phyloP scores from a whole-genome alignment of 53 echinoderm and acorn worm genomes.

The Temnopleurus reevesii region DNA sequence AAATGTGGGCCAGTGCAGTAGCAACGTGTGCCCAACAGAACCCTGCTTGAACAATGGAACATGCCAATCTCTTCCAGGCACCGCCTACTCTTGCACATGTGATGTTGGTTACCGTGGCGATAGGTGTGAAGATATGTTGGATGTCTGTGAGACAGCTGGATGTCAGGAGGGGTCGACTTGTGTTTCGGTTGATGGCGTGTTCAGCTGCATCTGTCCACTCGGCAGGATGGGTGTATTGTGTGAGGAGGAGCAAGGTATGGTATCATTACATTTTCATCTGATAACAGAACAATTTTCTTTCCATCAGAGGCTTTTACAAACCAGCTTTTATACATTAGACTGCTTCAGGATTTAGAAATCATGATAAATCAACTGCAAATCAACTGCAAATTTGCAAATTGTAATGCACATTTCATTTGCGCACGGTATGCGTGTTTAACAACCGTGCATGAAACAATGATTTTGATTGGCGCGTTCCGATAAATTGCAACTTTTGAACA shows the following conservation, averaged over 20 bases:
- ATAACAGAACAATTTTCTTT: too few relatives aligned
- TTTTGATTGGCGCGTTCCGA: too few relatives aligned
- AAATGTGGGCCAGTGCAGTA: constrained; percentile 73
- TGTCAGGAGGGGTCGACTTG: constrained; percentile 78
- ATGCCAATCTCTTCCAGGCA: constrained; percentile 68
- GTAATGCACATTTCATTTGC: too few relatives aligned
- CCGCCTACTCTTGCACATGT: constrained; percentile 74
- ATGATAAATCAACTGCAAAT: too few relatives aligned
- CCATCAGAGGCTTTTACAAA: too few relatives aligned
- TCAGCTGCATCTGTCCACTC: constrained; percentile 74
- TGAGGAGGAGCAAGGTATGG: constrained; percentile 67
- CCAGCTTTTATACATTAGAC: too few relatives aligned
- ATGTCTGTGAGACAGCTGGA: constrained; percentile 61
- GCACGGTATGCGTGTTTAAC: too few relatives aligned
- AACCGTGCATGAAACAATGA: too few relatives aligned
- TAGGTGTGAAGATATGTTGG: constrained; percentile 65
- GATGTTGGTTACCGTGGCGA: constrained; percentile 68
- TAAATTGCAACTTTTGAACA: too few relatives aligned
- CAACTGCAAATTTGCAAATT: too few relatives aligned
- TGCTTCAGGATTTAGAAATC: too few relatives aligned
- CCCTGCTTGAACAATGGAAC: constrained; percentile 81
- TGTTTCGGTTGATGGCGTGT: constrained; percentile 47
- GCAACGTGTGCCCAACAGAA: constrained; percentile 68
- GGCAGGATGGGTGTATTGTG: constrained; percentile 73
- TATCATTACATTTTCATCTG: neutral